Percentiles rank a stretch among this genome's conserved stretches.
These are phyloP conservation scores for Gadus macrocephalus DNA, from an alignment of 2,113 vertebrate species.

Conservation along the genomic window DNA sequence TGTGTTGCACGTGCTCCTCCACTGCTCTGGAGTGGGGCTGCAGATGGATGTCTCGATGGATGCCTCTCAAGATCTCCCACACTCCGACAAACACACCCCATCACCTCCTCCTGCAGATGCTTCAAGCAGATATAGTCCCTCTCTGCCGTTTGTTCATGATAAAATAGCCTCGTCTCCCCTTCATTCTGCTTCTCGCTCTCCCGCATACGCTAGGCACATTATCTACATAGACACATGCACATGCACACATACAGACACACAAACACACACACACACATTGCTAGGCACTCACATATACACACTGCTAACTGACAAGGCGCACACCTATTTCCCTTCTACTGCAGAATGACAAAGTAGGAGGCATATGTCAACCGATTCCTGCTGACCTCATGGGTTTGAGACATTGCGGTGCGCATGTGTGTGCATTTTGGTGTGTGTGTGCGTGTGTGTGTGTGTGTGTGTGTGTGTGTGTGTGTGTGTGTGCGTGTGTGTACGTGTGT, in stretches of 20 bases:
- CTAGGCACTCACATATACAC: too few species aligned
- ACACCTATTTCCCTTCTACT: not conserved
- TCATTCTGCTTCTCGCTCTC: conserved; percentile 4
- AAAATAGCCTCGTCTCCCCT: conserved; percentile 26
- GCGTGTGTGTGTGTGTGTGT: too few species aligned
- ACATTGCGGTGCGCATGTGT: too few species aligned
- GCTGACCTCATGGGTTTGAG: not conserved
- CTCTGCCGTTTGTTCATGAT: conserved; percentile 25
- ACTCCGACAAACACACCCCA: conserved; percentile 46
- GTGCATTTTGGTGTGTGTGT: too few species aligned
- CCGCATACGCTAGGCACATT: not conserved
- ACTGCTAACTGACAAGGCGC: too few species aligned
- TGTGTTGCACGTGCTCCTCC: conserved; percentile 14
- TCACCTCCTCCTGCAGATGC: conserved; percentile 61
- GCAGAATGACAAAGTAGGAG: not conserved
- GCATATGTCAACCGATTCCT: not conserved
- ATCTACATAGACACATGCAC: too few species aligned
- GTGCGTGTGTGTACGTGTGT: too few species aligned
- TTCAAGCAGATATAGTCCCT: conserved; percentile 47
- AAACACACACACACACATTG: too few species aligned
- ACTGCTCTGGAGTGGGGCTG: conserved; percentile 51
- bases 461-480: too few species aligned
- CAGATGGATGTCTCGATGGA: conserved; percentile 66
- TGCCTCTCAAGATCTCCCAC: conserved; percentile 40
- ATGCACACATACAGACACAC: too few species aligned